Evolutionary conservation across 2,113 vertebrate genomes (phyloP).

Genomic region (Pygoscelis adeliae): DNA sequence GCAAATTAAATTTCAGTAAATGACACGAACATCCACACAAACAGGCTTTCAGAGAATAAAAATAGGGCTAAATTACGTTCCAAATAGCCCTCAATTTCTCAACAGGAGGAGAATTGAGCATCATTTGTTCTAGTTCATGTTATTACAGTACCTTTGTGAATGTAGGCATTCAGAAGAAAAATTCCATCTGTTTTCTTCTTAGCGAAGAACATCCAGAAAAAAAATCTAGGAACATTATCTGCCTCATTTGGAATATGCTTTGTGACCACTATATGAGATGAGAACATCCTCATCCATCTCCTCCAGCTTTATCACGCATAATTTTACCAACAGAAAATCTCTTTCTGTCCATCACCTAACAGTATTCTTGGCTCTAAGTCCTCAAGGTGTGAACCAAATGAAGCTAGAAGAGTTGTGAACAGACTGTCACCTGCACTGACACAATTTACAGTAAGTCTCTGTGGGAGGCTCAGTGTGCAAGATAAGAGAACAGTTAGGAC

Average conservation of each 20-base stretch:
- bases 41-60: neutral
- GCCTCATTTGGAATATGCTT: neutral
- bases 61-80: neutral
- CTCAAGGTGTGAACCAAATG: neutral
- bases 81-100: neutral
- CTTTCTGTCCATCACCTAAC: neutral
- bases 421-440: neutral
- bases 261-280: neutral
- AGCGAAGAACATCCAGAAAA: neutral
- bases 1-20: constrained; percentile 52
- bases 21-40: constrained; percentile 8
- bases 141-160: neutral
- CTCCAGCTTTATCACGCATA: neutral
- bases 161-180: neutral
- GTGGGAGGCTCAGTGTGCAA: neutral
- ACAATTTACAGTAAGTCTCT: neutral
- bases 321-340: neutral
- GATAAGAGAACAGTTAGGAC: neutral
- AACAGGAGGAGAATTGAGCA: neutral
- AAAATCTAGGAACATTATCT: neutral
- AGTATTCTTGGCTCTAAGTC: neutral
- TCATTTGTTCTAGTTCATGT: neutral
- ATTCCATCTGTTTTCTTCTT: neutral
- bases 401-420: neutral
- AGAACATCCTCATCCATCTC: neutral